Conservation (phyloP, 2,888 invertebrate species). For the Malthinus flaveolus region DNA sequence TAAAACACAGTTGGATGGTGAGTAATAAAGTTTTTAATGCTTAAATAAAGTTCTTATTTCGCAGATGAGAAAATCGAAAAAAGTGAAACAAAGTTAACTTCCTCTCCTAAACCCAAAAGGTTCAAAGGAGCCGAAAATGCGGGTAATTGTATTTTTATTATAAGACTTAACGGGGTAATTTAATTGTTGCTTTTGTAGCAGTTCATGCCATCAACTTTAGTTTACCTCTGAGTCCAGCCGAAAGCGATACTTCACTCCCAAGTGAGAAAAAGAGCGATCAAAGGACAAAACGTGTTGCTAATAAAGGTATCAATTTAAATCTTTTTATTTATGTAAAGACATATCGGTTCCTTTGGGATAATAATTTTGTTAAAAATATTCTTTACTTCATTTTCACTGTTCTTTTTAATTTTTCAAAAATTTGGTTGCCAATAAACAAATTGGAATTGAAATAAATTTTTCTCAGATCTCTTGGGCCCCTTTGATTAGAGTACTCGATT, state of each 20-base stretch:
- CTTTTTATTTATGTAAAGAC: too few species aligned
- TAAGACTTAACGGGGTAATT: too few species aligned
- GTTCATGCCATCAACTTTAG: slow-evolving; percentile 38
- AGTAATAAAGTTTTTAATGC: not conserved
- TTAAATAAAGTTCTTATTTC: not conserved
- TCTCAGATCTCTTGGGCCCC: too few species aligned
- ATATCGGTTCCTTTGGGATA: too few species aligned
- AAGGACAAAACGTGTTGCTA: slow-evolving; percentile 2
- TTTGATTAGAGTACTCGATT: too few species aligned
- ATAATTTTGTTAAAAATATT: too few species aligned
- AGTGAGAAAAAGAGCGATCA: slow-evolving; percentile 9
- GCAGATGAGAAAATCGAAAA: not conserved
- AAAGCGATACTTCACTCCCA: slow-evolving; percentile 44
- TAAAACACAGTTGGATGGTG: slow-evolving; percentile 9
- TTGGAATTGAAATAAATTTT: too few species aligned
- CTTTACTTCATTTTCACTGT: too few species aligned
- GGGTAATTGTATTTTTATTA: not conserved
- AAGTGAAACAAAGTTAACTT: not conserved
- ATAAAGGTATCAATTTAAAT: not conserved
- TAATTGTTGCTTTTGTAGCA: slow-evolving; percentile 7
- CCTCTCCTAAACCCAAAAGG: slow-evolving; percentile 5
- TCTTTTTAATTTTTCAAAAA: too few species aligned
- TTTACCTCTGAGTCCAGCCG: slow-evolving; percentile 49
- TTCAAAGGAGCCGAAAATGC: not conserved
- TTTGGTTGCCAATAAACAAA: too few species aligned